Evolutionary conservation across 2,113 vertebrate genomes (phyloP).

Genomic region (Athene cunicularia): DNA sequence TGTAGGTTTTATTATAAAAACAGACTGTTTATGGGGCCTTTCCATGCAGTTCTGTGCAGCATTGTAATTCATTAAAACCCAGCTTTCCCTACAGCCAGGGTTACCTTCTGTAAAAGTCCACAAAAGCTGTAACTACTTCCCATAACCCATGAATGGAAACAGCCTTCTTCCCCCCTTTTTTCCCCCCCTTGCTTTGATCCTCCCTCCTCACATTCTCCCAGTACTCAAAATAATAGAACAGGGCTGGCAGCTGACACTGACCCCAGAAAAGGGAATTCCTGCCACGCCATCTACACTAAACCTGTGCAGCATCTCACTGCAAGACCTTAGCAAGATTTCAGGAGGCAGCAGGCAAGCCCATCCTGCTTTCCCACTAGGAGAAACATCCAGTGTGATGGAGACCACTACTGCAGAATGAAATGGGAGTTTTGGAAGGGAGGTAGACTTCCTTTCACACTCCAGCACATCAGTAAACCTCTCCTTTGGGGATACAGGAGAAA

Average conservation of each 20-base stretch:
- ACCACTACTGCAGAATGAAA: not conserved
- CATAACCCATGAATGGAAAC: conserved; percentile 18
- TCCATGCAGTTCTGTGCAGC: not conserved
- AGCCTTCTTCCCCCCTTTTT: not conserved
- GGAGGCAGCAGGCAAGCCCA: not conserved
- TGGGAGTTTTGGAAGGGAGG: not conserved
- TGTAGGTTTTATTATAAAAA: not conserved
- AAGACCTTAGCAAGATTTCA: not conserved
- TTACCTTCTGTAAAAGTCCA: conserved; percentile 22
- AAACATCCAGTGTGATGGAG: not conserved
- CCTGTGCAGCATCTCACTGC: not conserved
- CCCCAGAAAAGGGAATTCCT: conserved; percentile 10
- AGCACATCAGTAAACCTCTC: not conserved
- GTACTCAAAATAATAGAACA: not conserved
- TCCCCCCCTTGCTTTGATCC: not conserved
- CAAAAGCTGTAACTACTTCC: not conserved
- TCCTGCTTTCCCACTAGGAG: not conserved
- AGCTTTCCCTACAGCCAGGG: not conserved
- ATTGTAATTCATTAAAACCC: not conserved
- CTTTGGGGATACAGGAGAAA: not conserved
- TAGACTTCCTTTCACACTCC: not conserved
- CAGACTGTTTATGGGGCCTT: not conserved
- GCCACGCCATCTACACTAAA: not conserved
- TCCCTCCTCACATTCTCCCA: not conserved
- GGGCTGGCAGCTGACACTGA: not conserved